Evolutionary conservation across 2,797 vertebrate species (phyloP).

Genomic region (Tauraco hartlaubi): DNA sequence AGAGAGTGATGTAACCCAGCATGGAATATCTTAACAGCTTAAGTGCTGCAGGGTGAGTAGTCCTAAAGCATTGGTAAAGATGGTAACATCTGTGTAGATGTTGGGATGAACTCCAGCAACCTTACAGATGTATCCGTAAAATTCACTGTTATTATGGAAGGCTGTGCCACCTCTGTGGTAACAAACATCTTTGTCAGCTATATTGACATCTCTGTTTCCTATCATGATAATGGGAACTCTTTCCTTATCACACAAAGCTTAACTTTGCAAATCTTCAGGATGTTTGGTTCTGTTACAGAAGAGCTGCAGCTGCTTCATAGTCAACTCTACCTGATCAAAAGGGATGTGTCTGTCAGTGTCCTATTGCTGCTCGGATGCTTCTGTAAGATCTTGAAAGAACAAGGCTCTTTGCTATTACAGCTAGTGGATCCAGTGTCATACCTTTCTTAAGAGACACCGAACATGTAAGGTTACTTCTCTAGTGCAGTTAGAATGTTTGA

Average conservation of each 20-base stretch:
- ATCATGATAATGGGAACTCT: background rate
- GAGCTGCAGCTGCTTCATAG: background rate
- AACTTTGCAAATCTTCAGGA: background rate
- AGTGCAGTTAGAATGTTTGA: background rate
- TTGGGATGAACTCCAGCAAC: background rate
- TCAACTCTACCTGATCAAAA: background rate
- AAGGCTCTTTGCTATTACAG: background rate
- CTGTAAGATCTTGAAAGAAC: background rate
- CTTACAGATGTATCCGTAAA: background rate
- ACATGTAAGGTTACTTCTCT: background rate
- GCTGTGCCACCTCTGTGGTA: background rate
- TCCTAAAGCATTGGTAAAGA: background rate
- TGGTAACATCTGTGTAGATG: background rate
- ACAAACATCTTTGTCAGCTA: background rate
- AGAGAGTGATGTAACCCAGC: background rate
- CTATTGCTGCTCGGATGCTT: background rate
- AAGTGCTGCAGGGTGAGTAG: background rate
- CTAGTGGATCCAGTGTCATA: background rate
- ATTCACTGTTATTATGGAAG: background rate
- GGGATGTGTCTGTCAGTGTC: background rate
- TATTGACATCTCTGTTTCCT: background rate
- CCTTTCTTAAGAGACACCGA: background rate
- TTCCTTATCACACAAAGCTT: background rate
- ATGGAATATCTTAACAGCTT: background rate
- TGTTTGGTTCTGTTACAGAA: background rate